Evolutionary conservation across 2,888 invertebrate species (phyloP), one percentile per base, ranked within the genome.

Genomic region (Zonitis immaculata): DNA sequence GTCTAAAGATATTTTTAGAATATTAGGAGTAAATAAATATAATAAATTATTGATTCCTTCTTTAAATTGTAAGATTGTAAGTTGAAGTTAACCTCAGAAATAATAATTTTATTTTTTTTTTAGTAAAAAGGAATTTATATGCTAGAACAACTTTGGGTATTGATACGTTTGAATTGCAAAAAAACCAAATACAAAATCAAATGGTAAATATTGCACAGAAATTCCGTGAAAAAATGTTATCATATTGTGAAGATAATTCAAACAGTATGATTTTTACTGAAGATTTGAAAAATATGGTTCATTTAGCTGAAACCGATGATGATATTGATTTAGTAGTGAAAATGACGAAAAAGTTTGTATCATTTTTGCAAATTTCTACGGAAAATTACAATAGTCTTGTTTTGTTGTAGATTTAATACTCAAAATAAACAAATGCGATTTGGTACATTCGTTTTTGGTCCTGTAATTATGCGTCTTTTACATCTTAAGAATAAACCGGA

Each of bases 371-470:
- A 49, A 53, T 49, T 8, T 45, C 30, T 12, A 42, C 11, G 49
- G 30, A 32, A 30, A 43, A 43, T n/a, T n/a, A 39, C 35, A 25
- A 48, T 39, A 22, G 3, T 48, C 4, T 28, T 28, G 11, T 32
- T 35, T 35, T 32, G 30, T 56, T 78, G 77, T 54, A 88, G 88
- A 67, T 91, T 86, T 66, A 84, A 86, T 66, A 71, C 77, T 14
- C 89, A 90, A 70, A 87, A 84, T 57, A 80, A 82, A 57, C 84
- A 87, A 59, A 72, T 86, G 51, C 76, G 89, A 55, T 91, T 91
- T 80, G 88, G 89, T n/a, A 86, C 80, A 61, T 92, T 84, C 73
- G 71, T 85, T 5, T 91, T 92, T 80, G 92, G 92, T 0, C 89
- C 92, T 4, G 86, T 91, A 11, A 80, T 88, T 0, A 90, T 92